Percentiles rank a stretch among this genome's conserved stretches.
Evolutionary conservation across 2,888 invertebrate genomes (phyloP).

Genomic region (Troilus luridus): DNA sequence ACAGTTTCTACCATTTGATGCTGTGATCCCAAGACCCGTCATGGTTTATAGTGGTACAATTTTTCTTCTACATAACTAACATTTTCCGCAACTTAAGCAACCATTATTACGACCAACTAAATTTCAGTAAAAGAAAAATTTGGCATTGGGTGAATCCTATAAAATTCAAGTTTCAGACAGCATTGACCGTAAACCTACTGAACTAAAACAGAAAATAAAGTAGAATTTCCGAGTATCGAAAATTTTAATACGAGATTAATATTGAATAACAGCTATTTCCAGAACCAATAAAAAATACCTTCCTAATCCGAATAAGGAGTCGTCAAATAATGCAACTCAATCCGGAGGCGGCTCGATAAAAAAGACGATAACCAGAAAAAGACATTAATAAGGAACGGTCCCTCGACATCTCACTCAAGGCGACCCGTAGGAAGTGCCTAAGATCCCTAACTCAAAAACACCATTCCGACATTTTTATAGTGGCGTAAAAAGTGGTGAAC

Average conservation of each 20-base stretch:
- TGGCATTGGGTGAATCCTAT: too few relatives aligned
- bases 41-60: too few relatives aligned
- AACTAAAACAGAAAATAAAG: neutral
- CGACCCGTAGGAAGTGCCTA: conserved; percentile 13
- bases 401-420: conserved; percentile 36
- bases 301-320: neutral
- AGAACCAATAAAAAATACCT: neutral
- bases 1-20: too few relatives aligned
- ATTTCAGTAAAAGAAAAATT: too few relatives aligned
- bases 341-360: conserved; percentile 11
- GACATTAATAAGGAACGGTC: conserved; percentile 21
- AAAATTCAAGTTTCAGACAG: too few relatives aligned
- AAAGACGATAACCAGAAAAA: conserved; percentile 10
- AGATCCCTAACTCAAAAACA: conserved; percentile 47
- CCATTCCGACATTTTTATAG: conserved; percentile 46
- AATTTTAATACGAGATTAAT: neutral
- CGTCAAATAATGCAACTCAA: neutral
- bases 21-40: too few relatives aligned
- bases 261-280: neutral
- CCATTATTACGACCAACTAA: too few relatives aligned
- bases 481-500: conserved; percentile 38
- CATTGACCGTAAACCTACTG: too few relatives aligned
- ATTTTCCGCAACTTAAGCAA: too few relatives aligned
- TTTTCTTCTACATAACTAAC: too few relatives aligned
- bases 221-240: neutral